phyloP scores from a whole-genome alignment of 2,113 vertebrate species.

The cattle (Bos taurus) region DNA sequence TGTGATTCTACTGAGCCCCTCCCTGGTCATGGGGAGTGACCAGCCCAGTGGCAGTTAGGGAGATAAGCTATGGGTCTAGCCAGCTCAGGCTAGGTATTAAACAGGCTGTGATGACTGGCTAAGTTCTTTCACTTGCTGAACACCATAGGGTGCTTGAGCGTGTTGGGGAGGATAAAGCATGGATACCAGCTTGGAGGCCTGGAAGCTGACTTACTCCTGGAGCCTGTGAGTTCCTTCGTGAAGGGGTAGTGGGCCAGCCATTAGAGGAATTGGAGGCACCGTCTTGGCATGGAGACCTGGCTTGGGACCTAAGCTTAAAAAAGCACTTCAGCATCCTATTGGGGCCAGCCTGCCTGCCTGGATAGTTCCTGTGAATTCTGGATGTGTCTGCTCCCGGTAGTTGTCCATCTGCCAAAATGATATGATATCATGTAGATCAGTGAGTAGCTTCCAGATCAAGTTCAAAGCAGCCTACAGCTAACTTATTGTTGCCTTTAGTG shows the following conservation, averaged over 20 bases:
- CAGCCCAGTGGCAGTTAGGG: neutral
- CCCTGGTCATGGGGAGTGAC: neutral
- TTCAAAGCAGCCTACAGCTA: constrained; percentile 12
- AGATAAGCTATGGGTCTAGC: neutral
- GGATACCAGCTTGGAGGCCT: neutral
- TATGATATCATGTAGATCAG: neutral
- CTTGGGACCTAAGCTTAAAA: constrained; percentile 1
- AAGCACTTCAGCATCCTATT: neutral
- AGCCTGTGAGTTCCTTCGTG: neutral
- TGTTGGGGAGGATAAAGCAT: neutral
- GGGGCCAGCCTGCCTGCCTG: neutral
- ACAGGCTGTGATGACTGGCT: neutral
- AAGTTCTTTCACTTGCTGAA: neutral
- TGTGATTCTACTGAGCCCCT: neutral
- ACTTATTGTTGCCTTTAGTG: neutral
- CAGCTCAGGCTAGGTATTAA: neutral
- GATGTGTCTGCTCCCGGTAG: neutral
- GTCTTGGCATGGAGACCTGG: neutral
- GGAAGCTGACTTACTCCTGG: neutral
- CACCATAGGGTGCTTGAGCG: neutral
- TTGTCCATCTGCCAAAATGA: constrained; percentile 23
- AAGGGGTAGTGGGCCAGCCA: neutral
- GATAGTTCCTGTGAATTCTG: neutral
- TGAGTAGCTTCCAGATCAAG: constrained; percentile 15
- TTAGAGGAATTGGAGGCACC: neutral